Base-by-base conservation (phyloP, 2,888 invertebrate genomes). In the Rotaria sp. region DNA sequence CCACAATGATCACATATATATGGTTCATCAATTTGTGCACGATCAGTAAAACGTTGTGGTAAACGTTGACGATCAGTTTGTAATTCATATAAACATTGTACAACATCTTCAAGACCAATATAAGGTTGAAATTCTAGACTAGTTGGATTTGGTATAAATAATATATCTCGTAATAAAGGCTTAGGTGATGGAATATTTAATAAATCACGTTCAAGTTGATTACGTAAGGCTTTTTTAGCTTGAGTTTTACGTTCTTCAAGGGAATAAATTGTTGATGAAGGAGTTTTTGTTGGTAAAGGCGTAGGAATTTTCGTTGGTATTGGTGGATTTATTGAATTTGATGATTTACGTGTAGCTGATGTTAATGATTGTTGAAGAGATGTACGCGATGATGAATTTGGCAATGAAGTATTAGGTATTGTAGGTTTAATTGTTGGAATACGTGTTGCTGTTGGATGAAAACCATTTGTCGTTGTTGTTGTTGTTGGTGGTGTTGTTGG, bases 161-260 rank as follows among this genome's bases (percentile, higher is more conserved):
- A 96, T 96, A 99, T 96, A 92, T 99, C 98, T 87, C 97, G 97
- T 88, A 97, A 97, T 85, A 97, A 97, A 11, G 97, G 97, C 91
- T 98, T 98, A 55, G 99, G 98, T 41, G 97, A 96, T 85, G 97
- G 97, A 90, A 96, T 96, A 94, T 96, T 93, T 30, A 90, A 88
- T 84, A 91, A 88, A 5, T 91, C 90, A 87, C 91, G 91, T 88
- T 91, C 99, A 85, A 99, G 93, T 90, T 99, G 98, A 90, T 97
- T 97, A 86, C 98, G 93, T 87, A 99, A 93, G 8, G 97, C 97
- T 89, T 97, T 93, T 91, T 99, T 97, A 50, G 98, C 98, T 84
- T 97, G 97, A 55, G 97, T 96, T 92, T 97, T 97, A 85, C 96
- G 93, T 92, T 98, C 98, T n/a, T 96, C 96, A n/a, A 97, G 96